A percentile compares a stretch with the other conserved stretches of the same genome.
These are phyloP conservation scores for Zaprionus lineosus DNA, from an alignment of 2,888 invertebrate genomes.

Conservation along the genomic window DNA sequence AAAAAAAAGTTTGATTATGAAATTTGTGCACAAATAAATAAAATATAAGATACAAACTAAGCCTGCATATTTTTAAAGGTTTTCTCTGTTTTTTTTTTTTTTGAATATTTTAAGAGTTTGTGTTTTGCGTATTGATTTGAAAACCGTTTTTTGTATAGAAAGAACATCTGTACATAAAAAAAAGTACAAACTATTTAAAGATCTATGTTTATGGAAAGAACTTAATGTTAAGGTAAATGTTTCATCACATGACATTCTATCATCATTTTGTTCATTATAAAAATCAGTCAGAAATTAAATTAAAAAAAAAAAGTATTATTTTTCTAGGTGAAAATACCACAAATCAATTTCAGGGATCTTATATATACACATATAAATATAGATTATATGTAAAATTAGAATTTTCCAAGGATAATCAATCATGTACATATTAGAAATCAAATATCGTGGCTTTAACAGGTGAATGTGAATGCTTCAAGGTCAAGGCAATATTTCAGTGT, in stretches of 20 bases:
- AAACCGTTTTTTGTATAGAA: slow-evolving; percentile 29
- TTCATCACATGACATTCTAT: neutral
- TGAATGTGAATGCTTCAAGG: neutral
- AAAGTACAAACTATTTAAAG: slow-evolving; percentile 3
- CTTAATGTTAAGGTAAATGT: slow-evolving; percentile 20
- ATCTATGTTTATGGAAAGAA: slow-evolving; percentile 3
- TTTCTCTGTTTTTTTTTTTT: slow-evolving; percentile 19
- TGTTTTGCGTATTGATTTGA: slow-evolving; percentile 16
- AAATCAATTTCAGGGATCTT: too few relatives aligned
- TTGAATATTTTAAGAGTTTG: slow-evolving; percentile 8
- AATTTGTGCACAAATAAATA: slow-evolving; percentile 34
- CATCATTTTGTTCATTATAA: neutral
- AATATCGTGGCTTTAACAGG: neutral
- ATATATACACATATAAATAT: too few relatives aligned
- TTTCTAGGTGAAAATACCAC: too few relatives aligned
- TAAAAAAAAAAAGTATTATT: too few relatives aligned
- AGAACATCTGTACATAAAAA: slow-evolving; percentile 30
- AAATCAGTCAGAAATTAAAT: too few relatives aligned
- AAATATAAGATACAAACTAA: too few relatives aligned
- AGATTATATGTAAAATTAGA: too few relatives aligned
- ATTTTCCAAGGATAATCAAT: too few relatives aligned
- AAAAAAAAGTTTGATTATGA: slow-evolving; percentile 40
- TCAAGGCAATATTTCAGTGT: neutral
- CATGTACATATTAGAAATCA: neutral
- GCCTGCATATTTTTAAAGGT: too few relatives aligned